Conservation (phyloP, 2,888 invertebrate species). For the Boloria euphrosyne region DNA sequence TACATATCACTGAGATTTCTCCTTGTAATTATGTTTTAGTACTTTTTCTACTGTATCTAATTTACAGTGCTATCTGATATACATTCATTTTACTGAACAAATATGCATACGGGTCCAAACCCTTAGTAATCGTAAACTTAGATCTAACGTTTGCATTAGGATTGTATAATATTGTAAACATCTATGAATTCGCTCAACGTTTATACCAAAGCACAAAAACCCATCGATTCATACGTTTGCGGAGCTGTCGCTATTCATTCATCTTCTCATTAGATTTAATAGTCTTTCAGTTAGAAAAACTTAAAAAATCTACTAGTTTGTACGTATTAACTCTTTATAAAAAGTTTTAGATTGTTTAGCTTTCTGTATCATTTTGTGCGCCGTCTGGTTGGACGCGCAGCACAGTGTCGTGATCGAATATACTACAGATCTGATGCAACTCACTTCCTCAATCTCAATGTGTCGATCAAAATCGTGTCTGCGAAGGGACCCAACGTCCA, state of each 20-base stretch:
- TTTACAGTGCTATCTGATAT: conserved; percentile 65
- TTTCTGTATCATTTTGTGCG: conserved; percentile 27
- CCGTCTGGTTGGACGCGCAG: conserved; percentile 34
- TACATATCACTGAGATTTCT: conserved; percentile 82
- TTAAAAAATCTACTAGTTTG: conserved; percentile 70
- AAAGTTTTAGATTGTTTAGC: conserved; percentile 26
- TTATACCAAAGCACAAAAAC: conserved; percentile 82
- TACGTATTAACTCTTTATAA: conserved; percentile 44
- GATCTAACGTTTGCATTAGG: conserved; percentile 78
- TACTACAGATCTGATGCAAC: conserved; percentile 62
- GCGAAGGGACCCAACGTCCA: conserved; percentile 17
- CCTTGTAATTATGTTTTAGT: conserved; percentile 72
- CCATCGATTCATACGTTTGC: conserved; percentile 79
- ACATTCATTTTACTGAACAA: conserved; percentile 68
- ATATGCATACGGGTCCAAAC: conserved; percentile 82
- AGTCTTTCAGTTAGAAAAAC: conserved; percentile 80
- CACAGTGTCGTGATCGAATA: conserved; percentile 45
- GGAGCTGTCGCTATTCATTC: conserved; percentile 67
- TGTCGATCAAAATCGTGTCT: conserved; percentile 14
- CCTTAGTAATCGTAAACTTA: conserved; percentile 77
- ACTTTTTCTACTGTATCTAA: conserved; percentile 61
- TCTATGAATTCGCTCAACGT: conserved; percentile 79
- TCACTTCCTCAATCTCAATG: conserved; percentile 24
- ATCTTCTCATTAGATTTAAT: conserved; percentile 75
- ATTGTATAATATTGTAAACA: conserved; percentile 73